Conservation (phyloP, 2,113 vertebrate genomes). For the Calyptomena viridis region DNA sequence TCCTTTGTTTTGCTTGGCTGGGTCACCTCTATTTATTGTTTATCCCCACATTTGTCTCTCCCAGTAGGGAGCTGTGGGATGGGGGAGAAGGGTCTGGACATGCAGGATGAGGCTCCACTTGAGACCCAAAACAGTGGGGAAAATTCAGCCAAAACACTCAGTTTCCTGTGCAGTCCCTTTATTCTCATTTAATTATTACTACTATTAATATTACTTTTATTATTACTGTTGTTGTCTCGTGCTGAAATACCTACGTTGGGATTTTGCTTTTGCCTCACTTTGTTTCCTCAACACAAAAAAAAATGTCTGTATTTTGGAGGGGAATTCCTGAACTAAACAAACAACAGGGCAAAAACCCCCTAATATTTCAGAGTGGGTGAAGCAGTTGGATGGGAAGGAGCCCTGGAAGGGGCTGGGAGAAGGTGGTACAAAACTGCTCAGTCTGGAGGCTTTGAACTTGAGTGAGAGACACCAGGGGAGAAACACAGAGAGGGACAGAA, state of each 20-base stretch:
- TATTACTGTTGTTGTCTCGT: background rate
- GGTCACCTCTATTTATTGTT: background rate
- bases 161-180: background rate
- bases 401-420: background rate
- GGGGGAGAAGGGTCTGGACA: background rate
- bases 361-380: background rate
- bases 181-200: no score
- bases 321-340: background rate
- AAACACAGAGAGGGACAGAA: background rate
- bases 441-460: background rate
- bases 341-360: background rate
- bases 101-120: background rate
- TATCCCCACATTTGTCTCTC: background rate
- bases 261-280: background rate
- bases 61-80: accelerated
- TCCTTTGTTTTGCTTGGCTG: background rate
- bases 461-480: background rate
- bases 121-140: background rate
- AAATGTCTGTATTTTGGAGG: background rate
- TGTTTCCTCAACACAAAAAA: background rate
- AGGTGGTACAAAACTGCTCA: background rate
- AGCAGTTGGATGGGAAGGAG: background rate
- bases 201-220: background rate
- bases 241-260: background rate
- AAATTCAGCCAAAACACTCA: background rate